Evolutionary conservation across 1,140 invertebrate genomes (phyloP), one percentile per base, ranked within the genome.

Genomic region (Drosophila funebris): DNA sequence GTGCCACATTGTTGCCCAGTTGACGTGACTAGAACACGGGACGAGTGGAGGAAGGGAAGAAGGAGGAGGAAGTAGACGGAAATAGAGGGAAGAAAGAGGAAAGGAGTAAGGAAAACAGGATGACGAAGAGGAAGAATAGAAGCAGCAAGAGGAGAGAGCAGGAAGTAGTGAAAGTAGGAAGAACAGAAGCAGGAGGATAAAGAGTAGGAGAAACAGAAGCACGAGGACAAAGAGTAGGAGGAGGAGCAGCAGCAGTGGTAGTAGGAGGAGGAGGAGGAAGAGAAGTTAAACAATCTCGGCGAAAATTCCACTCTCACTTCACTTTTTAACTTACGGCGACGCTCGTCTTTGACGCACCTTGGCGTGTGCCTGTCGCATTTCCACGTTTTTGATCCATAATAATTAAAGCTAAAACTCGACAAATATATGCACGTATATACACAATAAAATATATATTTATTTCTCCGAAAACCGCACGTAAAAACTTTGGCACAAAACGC

Each of bases 361-460:
- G 79, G 70, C 84, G 83, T 85, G 73, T 39, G 33, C 18, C 68
- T 14, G 67, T 7, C 58, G 57, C 66, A 60, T 73, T 77, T 67
- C 54, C 73, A 46, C 79, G 84, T 73, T 70, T 89, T 13, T 53
- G 43, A 76, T 79, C 78, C 73, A 90, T 84, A 76, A 77, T 57
- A 76, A 81, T 58, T 67, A 73, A 56, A 13, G 37, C 36, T 43
- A 31, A 13, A 27, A 36, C 37, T 64, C 39, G 24, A 54, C 29
- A 36, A 13, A n/a, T 13, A 36, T 36, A 13, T 27, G 6, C 5
- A 18, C 14, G 54, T 33, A 58, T 67, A 22, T 39, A 33, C 8
- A 33, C 20, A 24, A n/a, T 48, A 7, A 36, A 20, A 53, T 36
- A 18, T 9, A 13, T 22, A 29, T 27, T 27, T 48, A 48, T 11